These are phyloP conservation scores for Nansenia antarctica DNA, from an alignment of 2,113 vertebrate species.

Conservation along the genomic window DNA sequence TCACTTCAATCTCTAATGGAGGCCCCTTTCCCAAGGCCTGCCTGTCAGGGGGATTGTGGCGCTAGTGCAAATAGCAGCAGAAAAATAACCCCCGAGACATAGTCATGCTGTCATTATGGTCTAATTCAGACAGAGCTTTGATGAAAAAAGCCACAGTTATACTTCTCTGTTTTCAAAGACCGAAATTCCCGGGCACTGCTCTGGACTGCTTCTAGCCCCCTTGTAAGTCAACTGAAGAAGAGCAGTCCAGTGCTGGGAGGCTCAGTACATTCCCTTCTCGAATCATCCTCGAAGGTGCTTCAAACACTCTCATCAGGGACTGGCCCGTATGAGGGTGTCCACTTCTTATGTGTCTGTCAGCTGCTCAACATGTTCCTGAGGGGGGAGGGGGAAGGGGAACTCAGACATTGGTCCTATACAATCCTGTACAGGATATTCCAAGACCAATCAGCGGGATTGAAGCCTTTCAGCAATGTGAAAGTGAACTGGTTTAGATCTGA, in stretches of 20 bases:
- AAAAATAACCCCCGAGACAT: constrained; percentile 61
- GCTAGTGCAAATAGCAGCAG: constrained; percentile 63
- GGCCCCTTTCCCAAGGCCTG: constrained; percentile 57
- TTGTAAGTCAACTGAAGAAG: background rate
- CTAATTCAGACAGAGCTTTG: constrained; percentile 50
- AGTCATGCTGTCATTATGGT: constrained; percentile 62
- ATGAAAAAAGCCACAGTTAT: constrained; percentile 4
- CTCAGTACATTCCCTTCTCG: background rate
- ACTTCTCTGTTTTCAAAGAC: background rate
- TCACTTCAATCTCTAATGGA: constrained; percentile 77
- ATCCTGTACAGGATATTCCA: background rate
- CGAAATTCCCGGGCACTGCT: too few relatives aligned
- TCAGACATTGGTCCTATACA: background rate
- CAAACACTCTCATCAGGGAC: background rate
- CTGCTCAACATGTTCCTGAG: background rate
- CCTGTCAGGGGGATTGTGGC: constrained; percentile 68
- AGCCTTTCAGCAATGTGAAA: too few relatives aligned
- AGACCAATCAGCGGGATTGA: background rate
- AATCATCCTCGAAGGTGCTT: background rate
- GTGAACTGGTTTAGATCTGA: too few relatives aligned
- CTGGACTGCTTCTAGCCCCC: too few relatives aligned
- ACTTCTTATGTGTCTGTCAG: background rate
- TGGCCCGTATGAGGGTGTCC: background rate
- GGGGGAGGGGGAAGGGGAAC: background rate
- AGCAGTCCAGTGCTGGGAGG: background rate